Base-by-base conservation (phyloP, 2,797 vertebrate genomes). In the Linurgus olivaceus region DNA sequence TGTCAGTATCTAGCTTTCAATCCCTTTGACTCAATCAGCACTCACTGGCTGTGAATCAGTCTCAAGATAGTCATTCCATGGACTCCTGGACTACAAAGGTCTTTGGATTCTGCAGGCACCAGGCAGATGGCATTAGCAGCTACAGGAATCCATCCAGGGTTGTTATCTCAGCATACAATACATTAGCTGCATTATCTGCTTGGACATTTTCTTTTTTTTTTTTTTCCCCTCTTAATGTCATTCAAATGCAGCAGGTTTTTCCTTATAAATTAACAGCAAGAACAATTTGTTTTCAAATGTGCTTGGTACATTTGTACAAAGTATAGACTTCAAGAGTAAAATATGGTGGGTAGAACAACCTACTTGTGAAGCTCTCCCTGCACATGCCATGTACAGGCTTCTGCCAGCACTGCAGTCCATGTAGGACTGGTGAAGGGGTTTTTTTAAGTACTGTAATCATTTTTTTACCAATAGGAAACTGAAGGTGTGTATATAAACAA, bases 111-210 rank as follows among this genome's bases (percentile, higher is more conserved):
- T 86, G 31, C 17, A 62, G 62, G 18, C 15, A 28, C 42, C 42
- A 89, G 95, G 87, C 91, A 97, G 96, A 94, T 96, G 96, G 90
- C 65, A 92, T 94, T 77, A 57, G 92, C 87, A 96, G 82, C 84
- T 78, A 40, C 88, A 87, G 85, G 68, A 93, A 93, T 89, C 92
- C 79, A 28, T 66, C 87, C 91, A 95, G 90, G 67, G 79, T 94
- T 94, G 67, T 93, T 93, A 91, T n/a, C 18, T 33, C 54, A 28
- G 23, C 48, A 48, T 68, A 50, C 82, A 94, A 86, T 54, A 50
- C n/a, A 13, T 89, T 54, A 42, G 71, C 57, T 82, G 25, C 35
- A 15, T 89, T 54, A 42, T 74, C 57, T 82, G 25, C 28, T 58
- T 77, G 40, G 55, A 37, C 13, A 2, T 21, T 52, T 85, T 82